These are phyloP conservation scores for Periophthalmodon schlosseri DNA, from an alignment of 2,113 vertebrate genomes.

Conservation along the genomic window DNA sequence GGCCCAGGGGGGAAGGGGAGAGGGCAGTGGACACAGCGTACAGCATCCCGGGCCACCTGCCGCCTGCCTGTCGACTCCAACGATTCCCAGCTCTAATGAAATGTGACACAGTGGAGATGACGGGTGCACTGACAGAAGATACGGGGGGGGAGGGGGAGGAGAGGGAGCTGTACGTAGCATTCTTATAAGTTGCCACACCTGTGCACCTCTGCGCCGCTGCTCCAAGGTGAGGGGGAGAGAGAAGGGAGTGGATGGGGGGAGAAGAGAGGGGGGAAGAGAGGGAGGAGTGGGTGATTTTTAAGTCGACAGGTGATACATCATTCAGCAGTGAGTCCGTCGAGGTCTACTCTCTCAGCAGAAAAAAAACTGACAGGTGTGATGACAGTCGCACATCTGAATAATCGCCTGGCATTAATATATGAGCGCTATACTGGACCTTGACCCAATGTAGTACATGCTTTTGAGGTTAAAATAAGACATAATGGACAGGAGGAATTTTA, in stretches of 20 bases:
- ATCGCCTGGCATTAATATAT: conserved; percentile 61
- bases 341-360: conserved; percentile 65
- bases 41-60: conserved; percentile 67
- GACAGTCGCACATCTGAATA: conserved; percentile 69
- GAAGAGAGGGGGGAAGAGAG: conserved; percentile 15
- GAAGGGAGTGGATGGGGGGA: conserved; percentile 12
- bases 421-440: conserved; percentile 60
- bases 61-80: conserved; percentile 51
- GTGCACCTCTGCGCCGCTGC: conserved; percentile 53
- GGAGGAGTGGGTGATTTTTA: conserved; percentile 61
- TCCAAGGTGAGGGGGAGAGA: conserved; percentile 56
- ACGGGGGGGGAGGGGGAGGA: conserved; percentile 35
- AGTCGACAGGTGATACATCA: conserved; percentile 79
- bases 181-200: conserved; percentile 73
- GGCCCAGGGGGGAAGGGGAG: conserved; percentile 35
- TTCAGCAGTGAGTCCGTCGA: conserved; percentile 61
- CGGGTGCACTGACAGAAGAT: conserved; percentile 69
- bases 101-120: conserved; percentile 73
- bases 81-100: conserved; percentile 65
- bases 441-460: conserved; percentile 53
- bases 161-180: conserved; percentile 27
- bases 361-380: conserved; percentile 66
- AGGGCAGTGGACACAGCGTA: conserved; percentile 56
- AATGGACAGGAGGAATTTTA: conserved; percentile 4
- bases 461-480: conserved; percentile 42